Evolutionary conservation across 37 sponge, comb jelly and placozoan species (phyloP).

Genomic region (Halichondria panicea): DNA sequence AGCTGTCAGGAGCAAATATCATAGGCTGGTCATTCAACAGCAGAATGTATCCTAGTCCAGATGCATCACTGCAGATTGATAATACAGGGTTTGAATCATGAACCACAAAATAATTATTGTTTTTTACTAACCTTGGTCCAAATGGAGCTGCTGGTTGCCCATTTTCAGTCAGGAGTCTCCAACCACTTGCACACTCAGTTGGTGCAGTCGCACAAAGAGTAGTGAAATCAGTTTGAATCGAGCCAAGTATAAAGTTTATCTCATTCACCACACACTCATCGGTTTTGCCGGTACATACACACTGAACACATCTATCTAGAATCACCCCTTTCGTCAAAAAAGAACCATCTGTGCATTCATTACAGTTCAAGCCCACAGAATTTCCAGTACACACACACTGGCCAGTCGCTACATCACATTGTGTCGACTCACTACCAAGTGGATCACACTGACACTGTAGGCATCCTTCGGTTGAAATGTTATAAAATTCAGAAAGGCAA

Average conservation of each 20-base stretch:
- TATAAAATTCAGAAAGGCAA: conserved; percentile 46
- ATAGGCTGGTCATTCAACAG: neutral
- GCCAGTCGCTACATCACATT: conserved; percentile 55
- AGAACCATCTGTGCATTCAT: conserved; percentile 51
- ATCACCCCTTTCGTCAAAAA: conserved; percentile 12
- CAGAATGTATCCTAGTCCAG: conserved; percentile 48
- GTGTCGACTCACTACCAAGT: conserved; percentile 18
- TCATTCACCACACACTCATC: conserved; percentile 9
- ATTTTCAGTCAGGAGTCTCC: conserved; percentile 24
- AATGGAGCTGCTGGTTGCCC: conserved; percentile 9
- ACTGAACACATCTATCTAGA: conserved; percentile 11
- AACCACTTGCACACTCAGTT: conserved; percentile 43
- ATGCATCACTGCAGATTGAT: conserved; percentile 18
- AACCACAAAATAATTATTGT: neutral
- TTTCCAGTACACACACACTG: conserved; percentile 69
- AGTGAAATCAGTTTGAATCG: conserved; percentile 25
- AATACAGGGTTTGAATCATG: neutral
- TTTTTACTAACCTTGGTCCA: conserved; percentile 31
- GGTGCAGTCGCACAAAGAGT: conserved; percentile 9
- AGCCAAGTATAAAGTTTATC: conserved; percentile 1
- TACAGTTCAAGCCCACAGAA: conserved; percentile 62
- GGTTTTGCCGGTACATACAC: conserved; percentile 27
- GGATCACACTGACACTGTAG: conserved; percentile 45
- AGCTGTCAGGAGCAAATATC: conserved; percentile 45
- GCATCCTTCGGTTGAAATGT: conserved; percentile 36